Evolutionary conservation across 1,140 invertebrate genomes (phyloP), one percentile per base, ranked within the genome.

Genomic region (Tetragnatha versicolor): DNA sequence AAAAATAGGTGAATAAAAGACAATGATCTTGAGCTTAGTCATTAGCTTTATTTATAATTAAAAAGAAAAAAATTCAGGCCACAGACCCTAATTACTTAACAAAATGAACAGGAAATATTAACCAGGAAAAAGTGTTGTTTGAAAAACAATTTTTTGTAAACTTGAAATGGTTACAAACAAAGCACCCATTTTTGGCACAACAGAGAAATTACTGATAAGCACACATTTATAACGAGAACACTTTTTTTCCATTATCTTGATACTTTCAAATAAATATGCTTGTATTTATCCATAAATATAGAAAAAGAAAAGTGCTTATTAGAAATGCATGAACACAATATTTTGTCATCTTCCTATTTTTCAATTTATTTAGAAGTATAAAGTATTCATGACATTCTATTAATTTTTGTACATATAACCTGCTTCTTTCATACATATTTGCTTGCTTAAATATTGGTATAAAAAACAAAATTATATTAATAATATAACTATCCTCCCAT

Each of bases 151-250:
- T 37, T 66, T 69, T 35, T 14, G 45, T 53, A 69, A 69, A 69
- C 47, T 35, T 6, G 49, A 69, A 14, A 51, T n/a, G 45, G 66
- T 20, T 53, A 69, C 25, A 58, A 55, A 58, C 31, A 42, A 72
- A 72, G 53, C 33, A 58, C 65, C 65, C 35, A 68, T 27, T 45
- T 66, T 68, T 68, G 65, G 65, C 65, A 68, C 65, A 68, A 68
- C 17, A 68, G 45, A 49, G 27, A 42, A 22, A 60, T 31, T 33
- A 61, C 20, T 33, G 20, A 29, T 29, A 29, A 61, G 31, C 29
- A n/a, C n/a, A n/a, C n/a, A n/a, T n/a, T n/a, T n/a, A n/a, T n/a
- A 55, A 55, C 31, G 51, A 29, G 51, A 29, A 29, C 51, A 55
- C 31, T 29, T 12, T 25, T 55, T 25, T 5, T 61, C 31, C 31